These are phyloP conservation scores for Chlorops oryzae DNA, from an alignment of 1,140 invertebrate species.

Conservation along the genomic window DNA sequence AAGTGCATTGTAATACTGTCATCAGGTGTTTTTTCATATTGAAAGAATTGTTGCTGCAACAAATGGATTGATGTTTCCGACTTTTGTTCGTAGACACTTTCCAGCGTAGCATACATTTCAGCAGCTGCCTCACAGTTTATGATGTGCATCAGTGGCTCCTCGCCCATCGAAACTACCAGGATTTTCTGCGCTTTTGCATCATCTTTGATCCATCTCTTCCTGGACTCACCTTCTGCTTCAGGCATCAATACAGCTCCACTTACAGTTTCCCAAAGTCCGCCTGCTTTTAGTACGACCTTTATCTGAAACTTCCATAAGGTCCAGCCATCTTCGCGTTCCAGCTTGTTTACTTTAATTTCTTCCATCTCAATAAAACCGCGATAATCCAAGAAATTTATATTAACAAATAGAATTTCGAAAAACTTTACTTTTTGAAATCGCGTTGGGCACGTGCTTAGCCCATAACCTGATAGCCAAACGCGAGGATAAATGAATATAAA, in stretches of 20 bases:
- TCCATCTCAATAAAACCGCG: too few relatives aligned
- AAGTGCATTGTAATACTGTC: constrained; percentile 25
- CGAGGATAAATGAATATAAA: too few relatives aligned
- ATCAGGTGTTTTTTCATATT: constrained; percentile 15
- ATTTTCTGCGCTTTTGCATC: constrained; percentile 26
- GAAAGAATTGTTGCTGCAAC: constrained; percentile 38
- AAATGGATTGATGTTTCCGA: constrained; percentile 38
- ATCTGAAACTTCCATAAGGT: constrained; percentile 25
- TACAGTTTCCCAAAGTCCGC: too few relatives aligned
- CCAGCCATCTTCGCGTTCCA: constrained; percentile 16
- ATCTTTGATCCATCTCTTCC: constrained; percentile 14
- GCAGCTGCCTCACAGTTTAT: constrained; percentile 31
- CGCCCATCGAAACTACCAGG: constrained; percentile 25
- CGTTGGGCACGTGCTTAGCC: too few relatives aligned
- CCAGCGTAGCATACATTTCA: constrained; percentile 41
- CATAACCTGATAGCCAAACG: too few relatives aligned
- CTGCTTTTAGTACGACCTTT: too few relatives aligned
- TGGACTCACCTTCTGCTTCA: neutral
- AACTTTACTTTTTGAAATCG: too few relatives aligned
- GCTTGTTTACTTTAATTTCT: constrained; percentile 10
- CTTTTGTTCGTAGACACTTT: constrained; percentile 41
- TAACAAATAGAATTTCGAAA: too few relatives aligned
- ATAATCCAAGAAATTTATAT: too few relatives aligned
- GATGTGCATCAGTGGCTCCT: constrained; percentile 32
- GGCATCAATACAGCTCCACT: constrained; percentile 12